Percentiles rank a stretch among this genome's conserved stretches.
phyloP scores from a whole-genome alignment of 2,888 invertebrate genomes.

The Campoplex capitator region DNA sequence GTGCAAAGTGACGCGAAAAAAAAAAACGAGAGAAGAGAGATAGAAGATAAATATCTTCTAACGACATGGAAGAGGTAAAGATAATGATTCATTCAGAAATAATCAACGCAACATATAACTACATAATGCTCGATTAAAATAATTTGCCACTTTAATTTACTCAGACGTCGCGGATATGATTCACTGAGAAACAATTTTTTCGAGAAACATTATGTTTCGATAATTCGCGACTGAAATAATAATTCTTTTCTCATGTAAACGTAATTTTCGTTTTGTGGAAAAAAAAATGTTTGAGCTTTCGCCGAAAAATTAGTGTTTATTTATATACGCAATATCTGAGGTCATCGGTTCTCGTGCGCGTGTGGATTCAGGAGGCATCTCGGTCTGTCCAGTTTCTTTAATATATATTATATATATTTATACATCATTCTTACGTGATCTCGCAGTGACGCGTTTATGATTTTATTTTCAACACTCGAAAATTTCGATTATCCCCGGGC shows the following conservation, averaged over 20 bases:
- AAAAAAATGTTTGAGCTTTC: constrained; percentile 5
- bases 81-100: constrained; percentile 10
- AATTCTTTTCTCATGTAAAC: background rate
- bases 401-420: constrained; percentile 17
- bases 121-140: background rate
- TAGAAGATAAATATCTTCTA: constrained; percentile 55
- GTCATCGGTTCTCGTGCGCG: constrained; percentile 48
- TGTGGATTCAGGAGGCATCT: constrained; percentile 24
- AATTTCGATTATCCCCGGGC: constrained; percentile 30
- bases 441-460: constrained; percentile 58
- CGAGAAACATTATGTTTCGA: background rate
- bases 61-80: constrained; percentile 66
- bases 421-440: constrained; percentile 63
- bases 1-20: constrained; percentile 42
- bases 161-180: background rate
- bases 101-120: background rate
- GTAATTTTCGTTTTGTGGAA: background rate
- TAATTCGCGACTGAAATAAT: background rate
- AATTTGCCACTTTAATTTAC: background rate
- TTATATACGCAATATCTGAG: constrained; percentile 13
- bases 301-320: constrained; percentile 12
- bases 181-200: background rate
- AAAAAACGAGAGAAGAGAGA: background rate
- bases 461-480: constrained; percentile 61
- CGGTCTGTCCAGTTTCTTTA: constrained; percentile 38